Evolutionary conservation across 2,797 vertebrate genomes (phyloP), one percentile per base, ranked within the genome.

Genomic region (Emys orbicularis): DNA sequence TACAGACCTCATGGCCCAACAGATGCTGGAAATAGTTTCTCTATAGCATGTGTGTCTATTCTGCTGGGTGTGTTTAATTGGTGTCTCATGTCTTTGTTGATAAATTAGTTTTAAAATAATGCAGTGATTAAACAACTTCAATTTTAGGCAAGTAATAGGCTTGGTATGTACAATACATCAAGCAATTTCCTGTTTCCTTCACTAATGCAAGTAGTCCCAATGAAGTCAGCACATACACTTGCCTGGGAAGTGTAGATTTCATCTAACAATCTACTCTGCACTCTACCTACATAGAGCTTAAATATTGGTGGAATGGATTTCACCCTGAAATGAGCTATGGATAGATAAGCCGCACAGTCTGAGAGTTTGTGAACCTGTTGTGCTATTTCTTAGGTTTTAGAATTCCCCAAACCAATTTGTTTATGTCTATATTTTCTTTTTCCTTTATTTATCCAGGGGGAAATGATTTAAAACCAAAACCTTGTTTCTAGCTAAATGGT

Each of bases 11-110:
- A 50, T 50, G 50, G 15, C 50, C 50, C 5, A 50, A 50, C 50
- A 50, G 50, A 50, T 50, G 50, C 15, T 50, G 50, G 50, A 50
- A 50, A 50, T 50, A 50, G 50, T 50, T 93, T 95, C 18, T 81
- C 79, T 79, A 80, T n/a, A 72, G 2, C 5, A 8, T 16, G 8
- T 87, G 12, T 85, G 52, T 87, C 72, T 92, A 79, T 94, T 89
- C 77, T 88, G 41, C 25, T 65, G 72, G 41, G 21, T n/a, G 12
- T 53, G 81, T 91, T 88, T 83, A 85, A 88, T 85, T 92, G 93
- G 0, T 11, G 83, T 15, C 25, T 90, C 21, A 81, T 57, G 29
- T 59, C 91, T 59, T 84, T 81, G 23, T 41, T 8, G 82, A 81
- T 54, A 65, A 2, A 9, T 90, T 86, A 77, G 18, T 31, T 86